Evolutionary conservation across 64 coral and sea anemone species (phyloP).

Genomic region (Cladopsammia gracilis): DNA sequence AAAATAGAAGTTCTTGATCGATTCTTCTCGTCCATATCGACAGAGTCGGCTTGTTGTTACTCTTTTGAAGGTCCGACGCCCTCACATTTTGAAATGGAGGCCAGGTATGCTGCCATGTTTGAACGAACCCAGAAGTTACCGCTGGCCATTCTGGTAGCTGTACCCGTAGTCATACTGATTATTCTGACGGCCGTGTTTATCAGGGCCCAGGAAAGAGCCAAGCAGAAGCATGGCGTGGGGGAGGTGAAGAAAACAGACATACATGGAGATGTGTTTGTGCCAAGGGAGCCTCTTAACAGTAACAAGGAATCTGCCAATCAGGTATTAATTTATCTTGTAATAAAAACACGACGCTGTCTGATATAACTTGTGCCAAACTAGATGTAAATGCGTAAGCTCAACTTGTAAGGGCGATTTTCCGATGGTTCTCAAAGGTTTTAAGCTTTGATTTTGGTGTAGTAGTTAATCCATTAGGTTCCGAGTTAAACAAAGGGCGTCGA

Average conservation of each 20-base stretch:
- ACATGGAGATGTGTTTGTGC: neutral
- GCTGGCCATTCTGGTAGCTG: conserved; percentile 34
- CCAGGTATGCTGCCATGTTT: neutral
- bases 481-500: too few species aligned
- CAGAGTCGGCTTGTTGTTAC: neutral
- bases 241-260: neutral
- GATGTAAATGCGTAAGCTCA: too few species aligned
- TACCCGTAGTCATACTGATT: conserved; percentile 35
- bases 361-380: too few species aligned
- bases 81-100: neutral
- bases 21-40: too few species aligned
- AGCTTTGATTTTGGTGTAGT: too few species aligned
- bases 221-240: neutral
- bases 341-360: too few species aligned
- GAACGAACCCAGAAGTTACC: conserved; percentile 9
- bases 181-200: conserved; percentile 32
- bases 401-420: too few species aligned
- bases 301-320: neutral
- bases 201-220: conserved; percentile 17
- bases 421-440: too few species aligned
- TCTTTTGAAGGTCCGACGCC: neutral
- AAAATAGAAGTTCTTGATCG: too few species aligned
- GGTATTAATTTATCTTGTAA: neutral
- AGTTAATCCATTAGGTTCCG: too few species aligned
- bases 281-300: neutral